Evolutionary conservation across 2,113 vertebrate species (phyloP).

Genomic region (Trichomycterus rosablanca): DNA sequence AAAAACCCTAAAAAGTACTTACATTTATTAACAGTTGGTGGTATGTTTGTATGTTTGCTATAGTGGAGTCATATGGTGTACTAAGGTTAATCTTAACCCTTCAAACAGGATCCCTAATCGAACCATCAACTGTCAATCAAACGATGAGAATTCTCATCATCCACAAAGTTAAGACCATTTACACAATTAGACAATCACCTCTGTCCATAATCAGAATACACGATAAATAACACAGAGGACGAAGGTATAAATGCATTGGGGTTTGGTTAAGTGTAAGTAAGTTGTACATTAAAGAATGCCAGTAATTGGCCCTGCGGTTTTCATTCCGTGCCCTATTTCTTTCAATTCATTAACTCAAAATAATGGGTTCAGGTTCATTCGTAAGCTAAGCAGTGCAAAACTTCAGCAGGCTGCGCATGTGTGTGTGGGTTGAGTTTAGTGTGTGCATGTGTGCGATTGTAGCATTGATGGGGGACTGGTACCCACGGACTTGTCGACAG

Average conservation of each 20-base stretch:
- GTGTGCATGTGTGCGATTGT: slow-evolving; percentile 36
- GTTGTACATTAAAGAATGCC: slow-evolving; percentile 99
- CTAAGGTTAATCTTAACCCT: no score
- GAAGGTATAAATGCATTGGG: slow-evolving; percentile 95
- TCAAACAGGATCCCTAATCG: no score
- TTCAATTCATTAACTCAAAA: slow-evolving; percentile 99
- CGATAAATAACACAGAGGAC: slow-evolving; percentile 99
- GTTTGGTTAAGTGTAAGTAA: slow-evolving; percentile 85
- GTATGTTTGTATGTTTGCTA: no score
- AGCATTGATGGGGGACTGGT: slow-evolving; percentile 46
- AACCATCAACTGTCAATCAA: no score
- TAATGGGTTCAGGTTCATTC: slow-evolving; percentile 99
- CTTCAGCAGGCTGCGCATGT: slow-evolving; percentile 75
- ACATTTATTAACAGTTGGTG: no score
- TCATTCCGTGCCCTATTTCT: slow-evolving; percentile 99
- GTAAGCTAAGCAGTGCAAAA: slow-evolving; percentile 86
- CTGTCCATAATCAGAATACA: slow-evolving; percentile 96
- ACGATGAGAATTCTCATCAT: slow-evolving; percentile 87
- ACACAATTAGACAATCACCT: slow-evolving; percentile 96
- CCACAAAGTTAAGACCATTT: slow-evolving; percentile 81
- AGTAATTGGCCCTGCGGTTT: slow-evolving; percentile 99
- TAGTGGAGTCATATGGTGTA: no score
- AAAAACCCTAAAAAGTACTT: no score
- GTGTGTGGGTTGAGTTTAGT: slow-evolving; percentile 28
- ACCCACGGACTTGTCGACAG: slow-evolving; percentile 52